Conservation (phyloP, 2,113 vertebrate genomes). For the Sminthopsis crassicaudata region DNA sequence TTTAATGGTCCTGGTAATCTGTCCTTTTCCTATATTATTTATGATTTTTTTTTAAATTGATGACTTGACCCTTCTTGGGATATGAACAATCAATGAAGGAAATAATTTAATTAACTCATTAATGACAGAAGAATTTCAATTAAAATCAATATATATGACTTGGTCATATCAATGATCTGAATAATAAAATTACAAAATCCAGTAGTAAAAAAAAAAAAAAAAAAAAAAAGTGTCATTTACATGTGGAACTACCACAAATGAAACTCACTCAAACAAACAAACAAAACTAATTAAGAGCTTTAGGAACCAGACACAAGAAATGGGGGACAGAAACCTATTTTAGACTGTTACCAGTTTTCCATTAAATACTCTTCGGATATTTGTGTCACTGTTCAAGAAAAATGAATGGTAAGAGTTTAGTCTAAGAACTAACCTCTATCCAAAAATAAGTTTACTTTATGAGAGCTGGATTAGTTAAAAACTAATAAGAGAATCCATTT, state of each 20-base stretch:
- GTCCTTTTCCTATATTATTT: neutral
- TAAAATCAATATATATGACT: neutral
- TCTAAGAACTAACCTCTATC: slow-evolving; percentile 64
- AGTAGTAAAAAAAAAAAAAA: neutral
- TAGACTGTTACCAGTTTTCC: neutral
- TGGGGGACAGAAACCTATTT: neutral
- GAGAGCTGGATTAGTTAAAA: slow-evolving; percentile 60
- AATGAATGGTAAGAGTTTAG: slow-evolving; percentile 63
- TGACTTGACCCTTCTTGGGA: neutral
- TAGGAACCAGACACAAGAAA: neutral
- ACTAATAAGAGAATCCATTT: slow-evolving; percentile 82
- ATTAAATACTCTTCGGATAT: neutral
- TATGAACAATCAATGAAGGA: neutral
- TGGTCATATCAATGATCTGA: neutral
- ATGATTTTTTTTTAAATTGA: neutral
- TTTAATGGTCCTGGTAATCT: neutral
- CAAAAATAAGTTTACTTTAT: slow-evolving; percentile 56
- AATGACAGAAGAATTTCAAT: neutral
- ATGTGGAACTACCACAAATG: neutral
- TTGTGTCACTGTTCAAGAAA: slow-evolving; percentile 39
- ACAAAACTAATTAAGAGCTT: neutral
- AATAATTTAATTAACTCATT: neutral
- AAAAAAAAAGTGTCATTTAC: neutral
- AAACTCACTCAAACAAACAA: neutral
- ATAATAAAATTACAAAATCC: neutral